Evolutionary conservation across 2,113 vertebrate genomes (phyloP).

Genomic region (Megaleporinus macrocephalus): DNA sequence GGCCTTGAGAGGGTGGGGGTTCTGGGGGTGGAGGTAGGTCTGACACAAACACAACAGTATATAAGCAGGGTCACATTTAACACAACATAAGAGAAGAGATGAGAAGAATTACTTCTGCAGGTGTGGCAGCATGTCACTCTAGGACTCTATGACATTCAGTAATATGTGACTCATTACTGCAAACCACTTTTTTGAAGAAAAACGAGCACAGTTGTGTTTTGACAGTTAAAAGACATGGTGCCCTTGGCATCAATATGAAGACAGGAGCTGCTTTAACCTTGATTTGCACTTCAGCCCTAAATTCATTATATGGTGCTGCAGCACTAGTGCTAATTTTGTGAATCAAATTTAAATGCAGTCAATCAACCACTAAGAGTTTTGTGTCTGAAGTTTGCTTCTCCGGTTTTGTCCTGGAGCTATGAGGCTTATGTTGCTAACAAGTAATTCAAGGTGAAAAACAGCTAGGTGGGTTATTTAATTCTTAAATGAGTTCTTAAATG

Average conservation of each 20-base stretch:
- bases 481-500: too few species aligned
- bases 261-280: not conserved
- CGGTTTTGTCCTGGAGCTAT: too few species aligned
- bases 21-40: slow-evolving; percentile 99
- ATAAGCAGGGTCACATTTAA: not conserved
- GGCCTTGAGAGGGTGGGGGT: slow-evolving; percentile 93
- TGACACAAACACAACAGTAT: slow-evolving; percentile 59
- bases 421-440: not conserved
- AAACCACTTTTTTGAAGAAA: not conserved
- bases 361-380: too few species aligned
- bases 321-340: too few species aligned
- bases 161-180: not conserved
- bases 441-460: too few species aligned
- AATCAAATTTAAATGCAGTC: not conserved
- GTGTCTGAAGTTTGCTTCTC: not conserved
- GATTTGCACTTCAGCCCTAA: not conserved
- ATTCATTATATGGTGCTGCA: not conserved
- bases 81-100: too few species aligned
- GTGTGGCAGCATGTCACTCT: not conserved
- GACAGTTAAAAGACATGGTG: not conserved
- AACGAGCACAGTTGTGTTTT: not conserved
- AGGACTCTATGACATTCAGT: not conserved
- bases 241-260: not conserved
- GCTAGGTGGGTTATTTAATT: too few species aligned
- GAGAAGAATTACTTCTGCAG: not conserved